Conservation (phyloP, 2,888 invertebrate genomes). For the Plebejus melissa region DNA sequence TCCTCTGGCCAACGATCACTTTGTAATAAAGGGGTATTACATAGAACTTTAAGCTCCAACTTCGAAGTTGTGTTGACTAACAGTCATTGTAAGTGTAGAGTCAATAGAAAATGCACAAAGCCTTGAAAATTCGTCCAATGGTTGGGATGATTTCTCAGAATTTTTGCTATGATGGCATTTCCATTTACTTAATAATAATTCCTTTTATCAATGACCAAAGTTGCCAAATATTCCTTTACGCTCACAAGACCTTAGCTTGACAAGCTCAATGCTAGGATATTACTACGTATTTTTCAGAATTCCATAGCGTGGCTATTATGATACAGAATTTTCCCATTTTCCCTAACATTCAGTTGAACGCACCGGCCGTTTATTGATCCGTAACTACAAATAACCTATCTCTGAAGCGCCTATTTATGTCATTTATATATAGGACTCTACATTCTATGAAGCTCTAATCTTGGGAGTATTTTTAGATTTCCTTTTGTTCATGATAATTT, state of each 20-base stretch:
- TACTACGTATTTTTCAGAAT: background rate
- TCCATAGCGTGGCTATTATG: background rate
- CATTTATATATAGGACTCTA: background rate
- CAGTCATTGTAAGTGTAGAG: background rate
- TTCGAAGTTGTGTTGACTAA: background rate
- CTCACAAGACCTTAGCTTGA: too few relatives aligned
- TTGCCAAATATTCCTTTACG: too few relatives aligned
- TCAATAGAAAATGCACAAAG: background rate
- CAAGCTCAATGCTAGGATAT: too few relatives aligned
- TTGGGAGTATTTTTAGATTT: background rate
- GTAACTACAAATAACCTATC: conserved; percentile 23
- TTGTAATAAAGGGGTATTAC: conserved; percentile 14
- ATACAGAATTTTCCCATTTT: background rate
- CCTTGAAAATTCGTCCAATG: background rate
- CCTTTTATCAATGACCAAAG: too few relatives aligned
- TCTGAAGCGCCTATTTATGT: background rate
- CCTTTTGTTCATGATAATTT: background rate
- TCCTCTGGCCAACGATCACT: conserved; percentile 7
- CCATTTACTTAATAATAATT: too few relatives aligned
- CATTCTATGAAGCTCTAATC: background rate
- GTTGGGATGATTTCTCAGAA: background rate
- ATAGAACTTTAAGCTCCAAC: background rate
- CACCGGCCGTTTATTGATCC: conserved; percentile 21
- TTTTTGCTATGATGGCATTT: background rate
- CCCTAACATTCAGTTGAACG: background rate